These are phyloP conservation scores for Aradophagus sp. DNA, from an alignment of 1,140 invertebrate species.

Conservation along the genomic window DNA sequence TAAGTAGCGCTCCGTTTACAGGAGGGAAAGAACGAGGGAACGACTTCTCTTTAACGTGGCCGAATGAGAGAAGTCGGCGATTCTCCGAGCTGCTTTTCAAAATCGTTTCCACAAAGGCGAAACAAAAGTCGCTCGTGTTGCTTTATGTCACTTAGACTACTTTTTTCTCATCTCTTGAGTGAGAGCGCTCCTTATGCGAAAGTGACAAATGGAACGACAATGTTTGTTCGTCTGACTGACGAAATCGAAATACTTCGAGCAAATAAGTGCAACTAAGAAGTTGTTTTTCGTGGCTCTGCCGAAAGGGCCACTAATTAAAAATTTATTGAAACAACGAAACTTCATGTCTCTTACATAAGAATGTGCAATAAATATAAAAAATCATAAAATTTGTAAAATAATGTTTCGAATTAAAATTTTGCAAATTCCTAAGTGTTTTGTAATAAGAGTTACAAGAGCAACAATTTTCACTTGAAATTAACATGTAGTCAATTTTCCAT, in stretches of 20 bases:
- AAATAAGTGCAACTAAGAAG: no score
- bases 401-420: no score
- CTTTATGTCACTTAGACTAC: slow-evolving; percentile 60
- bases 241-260: slow-evolving; percentile 15
- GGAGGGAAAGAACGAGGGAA: slow-evolving; percentile 57
- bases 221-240: slow-evolving; percentile 46
- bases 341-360: no score
- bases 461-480: no score
- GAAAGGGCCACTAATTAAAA: no score
- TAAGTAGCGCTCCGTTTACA: slow-evolving; percentile 62
- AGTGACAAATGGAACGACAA: slow-evolving; percentile 51
- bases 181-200: slow-evolving; percentile 55
- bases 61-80: slow-evolving; percentile 43
- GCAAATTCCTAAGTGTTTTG: no score
- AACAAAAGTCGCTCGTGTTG: slow-evolving; percentile 56
- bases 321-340: no score
- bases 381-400: no score
- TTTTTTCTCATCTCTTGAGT: slow-evolving; percentile 60
- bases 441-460: no score
- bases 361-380: no score
- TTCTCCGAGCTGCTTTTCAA: slow-evolving; percentile 56
- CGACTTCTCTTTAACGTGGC: slow-evolving; percentile 56
- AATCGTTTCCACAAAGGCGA: slow-evolving; percentile 49
- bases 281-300: no score
- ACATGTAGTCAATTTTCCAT: no score